These are phyloP conservation scores for Cetonia aurata DNA, from an alignment of 2,888 invertebrate genomes.

Conservation along the genomic window DNA sequence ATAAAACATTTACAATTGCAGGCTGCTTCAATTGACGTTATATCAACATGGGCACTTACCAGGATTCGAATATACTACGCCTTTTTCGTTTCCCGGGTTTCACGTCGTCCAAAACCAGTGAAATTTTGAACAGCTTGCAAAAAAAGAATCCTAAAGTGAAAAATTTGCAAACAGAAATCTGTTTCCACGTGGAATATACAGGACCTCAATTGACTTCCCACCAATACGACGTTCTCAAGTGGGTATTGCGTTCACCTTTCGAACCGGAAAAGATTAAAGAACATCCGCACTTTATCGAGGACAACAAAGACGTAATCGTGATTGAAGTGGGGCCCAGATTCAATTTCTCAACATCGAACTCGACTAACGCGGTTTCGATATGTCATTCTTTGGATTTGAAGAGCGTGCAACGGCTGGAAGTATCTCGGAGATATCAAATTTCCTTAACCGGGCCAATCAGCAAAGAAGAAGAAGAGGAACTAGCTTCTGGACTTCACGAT, in stretches of 20 bases:
- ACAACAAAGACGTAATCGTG: constrained; percentile 66
- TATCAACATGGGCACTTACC: constrained; percentile 8
- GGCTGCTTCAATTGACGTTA: no score
- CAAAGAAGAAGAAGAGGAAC: constrained; percentile 65
- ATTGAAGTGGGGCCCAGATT: constrained; percentile 94
- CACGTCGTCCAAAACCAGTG: constrained; percentile 72
- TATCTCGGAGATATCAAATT: constrained; percentile 82
- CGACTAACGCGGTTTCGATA: constrained; percentile 96
- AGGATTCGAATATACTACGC: constrained; percentile 67
- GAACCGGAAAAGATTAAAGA: constrained; percentile 72
- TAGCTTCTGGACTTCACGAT: constrained; percentile 82
- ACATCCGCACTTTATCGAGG: constrained; percentile 67
- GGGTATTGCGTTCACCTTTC: constrained; percentile 84
- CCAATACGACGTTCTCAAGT: constrained; percentile 77
- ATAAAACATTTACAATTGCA: no score
- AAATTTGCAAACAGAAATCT: constrained; percentile 78
- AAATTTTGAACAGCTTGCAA: constrained; percentile 71
- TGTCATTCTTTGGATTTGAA: constrained; percentile 86
- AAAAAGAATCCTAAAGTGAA: constrained; percentile 66
- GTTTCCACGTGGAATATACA: constrained; percentile 82
- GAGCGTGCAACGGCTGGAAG: constrained; percentile 84
- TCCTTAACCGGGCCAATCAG: constrained; percentile 63
- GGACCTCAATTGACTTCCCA: constrained; percentile 70
- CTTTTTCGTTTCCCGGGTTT: constrained; percentile 75
- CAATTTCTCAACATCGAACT: constrained; percentile 95